Evolutionary conservation across 2,888 invertebrate species (phyloP).

Genomic region (Automeris io): DNA sequence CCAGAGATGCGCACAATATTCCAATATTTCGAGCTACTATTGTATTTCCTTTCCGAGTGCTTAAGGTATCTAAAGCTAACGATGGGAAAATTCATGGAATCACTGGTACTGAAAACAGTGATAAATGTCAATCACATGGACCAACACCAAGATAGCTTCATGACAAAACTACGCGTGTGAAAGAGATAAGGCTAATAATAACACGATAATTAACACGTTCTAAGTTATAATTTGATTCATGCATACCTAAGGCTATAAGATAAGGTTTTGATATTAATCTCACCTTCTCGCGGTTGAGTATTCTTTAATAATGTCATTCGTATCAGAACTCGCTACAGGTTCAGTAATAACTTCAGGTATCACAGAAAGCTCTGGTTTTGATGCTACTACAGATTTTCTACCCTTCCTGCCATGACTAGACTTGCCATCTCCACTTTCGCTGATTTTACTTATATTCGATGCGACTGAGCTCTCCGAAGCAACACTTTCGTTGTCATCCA

Average conservation of each 20-base stretch:
- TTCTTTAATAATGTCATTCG: conserved; percentile 31
- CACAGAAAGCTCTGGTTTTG: conserved; percentile 59
- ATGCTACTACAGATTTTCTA: conserved; percentile 42
- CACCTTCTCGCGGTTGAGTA: conserved; percentile 54
- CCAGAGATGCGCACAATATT: too few species aligned
- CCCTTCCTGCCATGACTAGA: conserved; percentile 34
- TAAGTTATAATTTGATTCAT: too few species aligned
- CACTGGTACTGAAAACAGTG: too few species aligned
- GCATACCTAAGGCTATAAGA: not conserved
- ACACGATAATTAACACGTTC: too few species aligned
- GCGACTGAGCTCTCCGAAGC: conserved; percentile 46
- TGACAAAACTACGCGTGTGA: too few species aligned
- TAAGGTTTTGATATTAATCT: conserved; percentile 13
- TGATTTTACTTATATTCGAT: conserved; percentile 37
- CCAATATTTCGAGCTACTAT: too few species aligned
- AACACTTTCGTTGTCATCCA: conserved; percentile 54
- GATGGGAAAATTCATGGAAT: too few species aligned
- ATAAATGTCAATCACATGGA: too few species aligned
- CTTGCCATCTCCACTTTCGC: conserved; percentile 36
- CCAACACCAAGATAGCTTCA: too few species aligned
- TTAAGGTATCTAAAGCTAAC: too few species aligned
- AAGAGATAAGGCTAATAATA: too few species aligned
- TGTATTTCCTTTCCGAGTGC: too few species aligned
- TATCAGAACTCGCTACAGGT: conserved; percentile 26
- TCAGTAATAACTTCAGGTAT: conserved; percentile 60